Conservation (phyloP, 2,888 invertebrate species). For the Ptilodon capucinus region DNA sequence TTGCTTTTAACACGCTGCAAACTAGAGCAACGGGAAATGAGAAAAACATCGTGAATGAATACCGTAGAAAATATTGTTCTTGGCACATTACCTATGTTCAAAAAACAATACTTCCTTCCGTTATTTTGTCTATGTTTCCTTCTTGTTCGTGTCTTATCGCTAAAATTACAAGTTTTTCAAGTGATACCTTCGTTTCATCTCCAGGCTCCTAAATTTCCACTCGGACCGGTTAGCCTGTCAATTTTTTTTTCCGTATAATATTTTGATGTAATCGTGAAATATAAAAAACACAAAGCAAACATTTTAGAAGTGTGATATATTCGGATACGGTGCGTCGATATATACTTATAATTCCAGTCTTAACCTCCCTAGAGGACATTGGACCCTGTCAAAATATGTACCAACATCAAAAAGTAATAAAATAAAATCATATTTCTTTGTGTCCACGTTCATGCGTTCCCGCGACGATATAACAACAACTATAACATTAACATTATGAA, state of each 20-base stretch:
- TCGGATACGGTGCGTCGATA: neutral
- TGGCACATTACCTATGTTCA: no score
- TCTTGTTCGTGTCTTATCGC: no score
- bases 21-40: neutral
- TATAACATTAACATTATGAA: neutral
- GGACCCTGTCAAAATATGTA: neutral
- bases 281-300: neutral
- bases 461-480: neutral
- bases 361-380: neutral
- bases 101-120: no score
- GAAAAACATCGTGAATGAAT: neutral
- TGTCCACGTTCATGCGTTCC: neutral
- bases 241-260: no score
- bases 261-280: no score
- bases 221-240: no score
- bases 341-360: neutral
- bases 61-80: neutral
- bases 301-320: neutral
- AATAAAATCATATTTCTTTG: slow-evolving; percentile 1
- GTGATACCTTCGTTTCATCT: no score
- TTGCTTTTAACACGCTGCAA: neutral
- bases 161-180: no score
- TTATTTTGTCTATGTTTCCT: no score
- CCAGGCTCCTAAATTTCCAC: no score
- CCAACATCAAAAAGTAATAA: neutral